These are phyloP conservation scores for Menidia menidia DNA, from an alignment of 2,797 vertebrate genomes.

Conservation along the genomic window DNA sequence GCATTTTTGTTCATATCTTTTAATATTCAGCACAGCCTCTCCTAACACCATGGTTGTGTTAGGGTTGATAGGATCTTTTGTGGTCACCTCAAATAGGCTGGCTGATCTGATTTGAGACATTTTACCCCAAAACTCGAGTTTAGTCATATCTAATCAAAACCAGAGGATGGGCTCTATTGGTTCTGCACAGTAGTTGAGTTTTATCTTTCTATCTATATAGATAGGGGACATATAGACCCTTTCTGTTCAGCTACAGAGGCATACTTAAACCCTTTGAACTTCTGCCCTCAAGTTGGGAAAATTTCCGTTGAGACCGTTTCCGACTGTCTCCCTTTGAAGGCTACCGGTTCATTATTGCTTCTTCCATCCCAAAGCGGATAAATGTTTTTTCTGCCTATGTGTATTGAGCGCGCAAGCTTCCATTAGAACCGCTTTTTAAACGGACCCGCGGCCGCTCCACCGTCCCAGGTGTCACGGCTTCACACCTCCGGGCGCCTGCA, in stretches of 20 bases:
- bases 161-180: background rate
- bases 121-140: background rate
- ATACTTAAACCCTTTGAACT: background rate
- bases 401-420: conserved; percentile 80
- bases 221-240: background rate
- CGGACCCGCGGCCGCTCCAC: conserved; percentile 59
- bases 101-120: background rate
- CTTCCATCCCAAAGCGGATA: conserved; percentile 71
- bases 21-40: no score
- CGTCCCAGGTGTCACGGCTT: conserved; percentile 69
- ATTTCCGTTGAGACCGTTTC: conserved; percentile 42
- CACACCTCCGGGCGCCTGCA: conserved; percentile 74
- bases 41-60: background rate
- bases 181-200: background rate
- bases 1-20: no score
- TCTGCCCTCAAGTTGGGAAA: conserved; percentile 37
- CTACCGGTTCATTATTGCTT: conserved; percentile 62
- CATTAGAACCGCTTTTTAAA: conserved; percentile 76
- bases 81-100: no score
- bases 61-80: background rate
- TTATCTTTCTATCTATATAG: background rate
- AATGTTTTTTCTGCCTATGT: conserved; percentile 83
- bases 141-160: background rate
- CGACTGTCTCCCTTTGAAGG: conserved; percentile 62
- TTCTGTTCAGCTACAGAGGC: background rate